Evolutionary conservation across 2,113 vertebrate species (phyloP).

Genomic region (Osmerus mordax): DNA sequence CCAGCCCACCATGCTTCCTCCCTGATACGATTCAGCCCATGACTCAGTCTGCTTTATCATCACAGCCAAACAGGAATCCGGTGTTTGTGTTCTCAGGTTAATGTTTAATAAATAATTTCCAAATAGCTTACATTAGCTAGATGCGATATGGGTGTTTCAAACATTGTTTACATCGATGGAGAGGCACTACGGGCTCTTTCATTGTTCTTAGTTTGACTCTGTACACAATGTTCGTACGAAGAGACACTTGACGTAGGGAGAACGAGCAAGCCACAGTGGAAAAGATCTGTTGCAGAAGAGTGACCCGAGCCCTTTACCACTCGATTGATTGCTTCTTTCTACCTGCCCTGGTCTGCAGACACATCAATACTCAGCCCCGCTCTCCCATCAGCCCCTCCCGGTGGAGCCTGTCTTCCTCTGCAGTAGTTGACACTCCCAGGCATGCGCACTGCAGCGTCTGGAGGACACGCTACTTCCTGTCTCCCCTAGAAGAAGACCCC

Average conservation of each 20-base stretch:
- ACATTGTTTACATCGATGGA: constrained; percentile 14
- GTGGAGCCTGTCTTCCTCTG: background rate
- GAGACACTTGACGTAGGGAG: constrained; percentile 27
- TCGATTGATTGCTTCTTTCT: constrained; percentile 28
- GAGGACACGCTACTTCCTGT: constrained; percentile 14
- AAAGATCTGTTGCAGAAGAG: constrained; percentile 32
- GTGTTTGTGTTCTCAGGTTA: constrained; percentile 35
- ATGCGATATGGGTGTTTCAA: constrained; percentile 8
- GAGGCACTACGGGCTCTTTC: constrained; percentile 27
- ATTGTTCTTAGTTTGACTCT: constrained; percentile 32
- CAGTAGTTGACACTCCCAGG: background rate
- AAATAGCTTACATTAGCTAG: background rate
- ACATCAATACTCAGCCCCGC: constrained; percentile 22
- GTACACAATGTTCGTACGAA: background rate
- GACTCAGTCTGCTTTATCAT: constrained; percentile 23
- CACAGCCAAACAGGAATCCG: constrained; percentile 14
- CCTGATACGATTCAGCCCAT: background rate
- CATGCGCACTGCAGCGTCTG: constrained; percentile 7
- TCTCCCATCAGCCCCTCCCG: constrained; percentile 16
- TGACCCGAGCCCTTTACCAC: constrained; percentile 19
- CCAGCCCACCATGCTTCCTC: background rate
- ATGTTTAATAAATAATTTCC: constrained; percentile 1
- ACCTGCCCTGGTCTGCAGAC: constrained; percentile 26
- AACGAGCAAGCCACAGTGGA: constrained; percentile 16
- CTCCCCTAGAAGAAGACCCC: constrained; percentile 18